phyloP scores from a whole-genome alignment of 64 coral and sea anemone species.

The Stylophora pistillata region DNA sequence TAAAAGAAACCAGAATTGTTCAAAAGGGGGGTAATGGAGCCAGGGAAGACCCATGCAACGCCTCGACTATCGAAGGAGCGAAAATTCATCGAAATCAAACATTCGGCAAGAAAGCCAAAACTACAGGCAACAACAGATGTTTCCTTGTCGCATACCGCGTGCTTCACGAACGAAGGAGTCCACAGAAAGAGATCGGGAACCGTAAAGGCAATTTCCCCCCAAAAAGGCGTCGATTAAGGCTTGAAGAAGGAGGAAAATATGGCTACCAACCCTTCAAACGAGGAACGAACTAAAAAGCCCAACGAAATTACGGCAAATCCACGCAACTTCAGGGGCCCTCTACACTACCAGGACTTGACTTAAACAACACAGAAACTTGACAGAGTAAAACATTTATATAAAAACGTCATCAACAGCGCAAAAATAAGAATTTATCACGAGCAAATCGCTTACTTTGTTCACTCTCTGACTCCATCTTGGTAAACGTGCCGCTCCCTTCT shows the following conservation, averaged over 20 bases:
- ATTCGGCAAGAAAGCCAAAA: constrained; percentile 28
- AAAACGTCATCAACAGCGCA: constrained; percentile 36
- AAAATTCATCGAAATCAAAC: constrained; percentile 33
- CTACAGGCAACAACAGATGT: constrained; percentile 28
- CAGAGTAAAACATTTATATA: constrained; percentile 49
- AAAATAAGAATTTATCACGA: constrained; percentile 60
- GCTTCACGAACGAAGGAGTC: constrained; percentile 20
- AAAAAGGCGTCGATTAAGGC: constrained; percentile 40
- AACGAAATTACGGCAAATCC: constrained; percentile 40
- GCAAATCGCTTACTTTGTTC: constrained; percentile 59
- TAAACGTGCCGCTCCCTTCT: constrained; percentile 47
- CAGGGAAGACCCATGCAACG: constrained; percentile 22
- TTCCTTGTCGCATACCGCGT: constrained; percentile 17
- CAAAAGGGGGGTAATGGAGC: constrained; percentile 5
- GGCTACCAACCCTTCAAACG: constrained; percentile 36
- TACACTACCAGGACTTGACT: constrained; percentile 44
- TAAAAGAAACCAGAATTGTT: not conserved
- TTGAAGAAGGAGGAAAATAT: constrained; percentile 20
- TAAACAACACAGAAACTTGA: constrained; percentile 71
- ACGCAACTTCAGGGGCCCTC: not conserved
- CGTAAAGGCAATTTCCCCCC: constrained; percentile 18
- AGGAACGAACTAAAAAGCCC: not conserved
- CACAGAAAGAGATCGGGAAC: constrained; percentile 7
- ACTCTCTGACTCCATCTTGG: constrained; percentile 70
- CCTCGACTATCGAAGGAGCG: constrained; percentile 32